These are phyloP conservation scores for Notocelia uddmanniana DNA, from an alignment of 2,888 invertebrate species.

Conservation along the genomic window DNA sequence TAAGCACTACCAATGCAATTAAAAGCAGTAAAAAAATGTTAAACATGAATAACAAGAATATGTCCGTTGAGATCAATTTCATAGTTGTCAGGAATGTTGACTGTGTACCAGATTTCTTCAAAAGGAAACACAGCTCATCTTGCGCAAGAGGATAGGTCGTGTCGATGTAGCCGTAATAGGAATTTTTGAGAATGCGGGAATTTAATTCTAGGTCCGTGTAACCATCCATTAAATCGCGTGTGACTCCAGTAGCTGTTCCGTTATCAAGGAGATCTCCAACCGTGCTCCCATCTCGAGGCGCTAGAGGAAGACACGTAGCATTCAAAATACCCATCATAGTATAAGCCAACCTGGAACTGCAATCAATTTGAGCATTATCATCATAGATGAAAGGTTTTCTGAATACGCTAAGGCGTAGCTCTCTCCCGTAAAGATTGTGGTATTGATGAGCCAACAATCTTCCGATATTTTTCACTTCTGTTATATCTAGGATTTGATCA, in stretches of 20 bases:
- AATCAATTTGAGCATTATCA: constrained; percentile 64
- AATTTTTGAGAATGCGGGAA: constrained; percentile 81
- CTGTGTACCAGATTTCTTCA: constrained; percentile 80
- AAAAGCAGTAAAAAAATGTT: constrained; percentile 62
- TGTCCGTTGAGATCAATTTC: constrained; percentile 66
- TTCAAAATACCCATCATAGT: constrained; percentile 70
- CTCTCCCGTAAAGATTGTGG: constrained; percentile 68
- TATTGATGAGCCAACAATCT: constrained; percentile 63
- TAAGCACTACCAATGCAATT: constrained; percentile 62
- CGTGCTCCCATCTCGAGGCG: constrained; percentile 74
- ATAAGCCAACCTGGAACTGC: constrained; percentile 66
- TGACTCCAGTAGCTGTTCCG: constrained; percentile 79
- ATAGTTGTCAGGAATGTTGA: constrained; percentile 78
- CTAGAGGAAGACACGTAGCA: constrained; percentile 70
- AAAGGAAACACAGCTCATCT: constrained; percentile 85
- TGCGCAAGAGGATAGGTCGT: constrained; percentile 81
- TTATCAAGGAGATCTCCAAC: constrained; percentile 75
- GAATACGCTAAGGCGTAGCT: constrained; percentile 71
- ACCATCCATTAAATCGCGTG: constrained; percentile 75
- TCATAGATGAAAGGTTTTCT: constrained; percentile 68
- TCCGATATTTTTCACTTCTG: constrained; percentile 68
- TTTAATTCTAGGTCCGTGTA: constrained; percentile 85
- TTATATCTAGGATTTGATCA: constrained; percentile 71
- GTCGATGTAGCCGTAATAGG: constrained; percentile 81
- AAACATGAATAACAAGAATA: constrained; percentile 64